Evolutionary conservation across 2,797 vertebrate genomes (phyloP).

Genomic region (Mastacembelus armatus): DNA sequence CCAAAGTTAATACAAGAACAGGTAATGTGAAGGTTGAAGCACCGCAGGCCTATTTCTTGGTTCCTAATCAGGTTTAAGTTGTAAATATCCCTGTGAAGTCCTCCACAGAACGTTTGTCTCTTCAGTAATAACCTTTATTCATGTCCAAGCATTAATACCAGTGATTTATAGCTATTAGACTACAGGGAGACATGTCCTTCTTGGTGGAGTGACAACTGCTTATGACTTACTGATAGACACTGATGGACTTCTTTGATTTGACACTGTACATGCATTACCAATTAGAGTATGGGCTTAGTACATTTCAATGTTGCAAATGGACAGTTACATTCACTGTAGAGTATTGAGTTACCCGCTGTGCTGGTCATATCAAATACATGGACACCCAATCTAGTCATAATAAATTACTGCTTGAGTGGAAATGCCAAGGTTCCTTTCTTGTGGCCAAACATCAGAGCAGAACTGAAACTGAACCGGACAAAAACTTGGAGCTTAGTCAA

Average conservation of each 20-base stretch:
- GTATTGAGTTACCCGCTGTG: constrained; percentile 60
- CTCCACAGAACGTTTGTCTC: constrained; percentile 41
- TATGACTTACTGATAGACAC: constrained; percentile 59
- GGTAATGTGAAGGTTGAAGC: constrained; percentile 34
- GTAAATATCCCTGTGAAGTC: constrained; percentile 53
- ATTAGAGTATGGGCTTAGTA: constrained; percentile 61
- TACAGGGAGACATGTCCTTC: constrained; percentile 42
- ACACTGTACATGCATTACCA: constrained; percentile 62
- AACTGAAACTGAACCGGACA: constrained; percentile 47
- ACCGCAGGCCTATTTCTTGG: constrained; percentile 26
- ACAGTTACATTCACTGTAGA: constrained; percentile 50
- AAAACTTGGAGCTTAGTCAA: constrained; percentile 60
- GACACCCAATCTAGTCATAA: constrained; percentile 62
- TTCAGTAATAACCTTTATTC: constrained; percentile 54
- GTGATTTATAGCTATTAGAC: constrained; percentile 57
- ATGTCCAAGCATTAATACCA: constrained; percentile 37
- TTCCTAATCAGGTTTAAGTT: constrained; percentile 51
- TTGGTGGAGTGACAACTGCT: constrained; percentile 50
- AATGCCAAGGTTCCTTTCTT: constrained; percentile 44
- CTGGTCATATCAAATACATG: constrained; percentile 45
- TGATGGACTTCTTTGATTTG: constrained; percentile 65
- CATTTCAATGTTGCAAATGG: constrained; percentile 54
- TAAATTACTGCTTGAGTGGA: constrained; percentile 54
- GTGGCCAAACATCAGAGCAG: constrained; percentile 46
- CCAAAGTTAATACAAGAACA: constrained; percentile 17